These are phyloP conservation scores for Acronicta alni DNA, from an alignment of 2,888 invertebrate genomes.

Conservation along the genomic window DNA sequence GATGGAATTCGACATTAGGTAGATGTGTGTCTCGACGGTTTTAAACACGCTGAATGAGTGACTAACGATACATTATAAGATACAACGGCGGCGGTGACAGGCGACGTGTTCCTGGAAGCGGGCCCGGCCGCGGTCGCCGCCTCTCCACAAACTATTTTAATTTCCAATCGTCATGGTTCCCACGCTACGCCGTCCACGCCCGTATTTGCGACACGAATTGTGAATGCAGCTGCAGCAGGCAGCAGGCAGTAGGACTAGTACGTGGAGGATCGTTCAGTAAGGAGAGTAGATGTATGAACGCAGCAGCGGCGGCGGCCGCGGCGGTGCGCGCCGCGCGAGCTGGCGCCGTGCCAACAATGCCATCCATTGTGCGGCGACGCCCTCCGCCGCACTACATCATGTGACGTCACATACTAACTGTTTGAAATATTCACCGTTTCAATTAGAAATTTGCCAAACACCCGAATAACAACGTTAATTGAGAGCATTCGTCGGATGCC, in stretches of 20 bases:
- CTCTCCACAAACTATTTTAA: slow-evolving; percentile 12
- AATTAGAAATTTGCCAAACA: slow-evolving; percentile 76
- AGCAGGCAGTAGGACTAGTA: background rate
- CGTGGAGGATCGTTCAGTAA: slow-evolving; percentile 37
- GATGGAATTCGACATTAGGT: slow-evolving; percentile 49
- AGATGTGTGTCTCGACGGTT: slow-evolving; percentile 41
- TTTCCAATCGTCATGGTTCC: slow-evolving; percentile 26
- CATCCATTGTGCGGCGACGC: slow-evolving; percentile 56
- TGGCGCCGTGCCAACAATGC: slow-evolving; percentile 66
- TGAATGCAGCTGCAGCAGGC: slow-evolving; percentile 29
- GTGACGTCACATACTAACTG: slow-evolving; percentile 61
- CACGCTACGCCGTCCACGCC: slow-evolving; percentile 37
- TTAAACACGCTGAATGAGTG: slow-evolving; percentile 42
- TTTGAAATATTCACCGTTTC: slow-evolving; percentile 72
- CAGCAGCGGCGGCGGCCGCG: slow-evolving; percentile 15
- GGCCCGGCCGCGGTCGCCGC: slow-evolving; percentile 7
- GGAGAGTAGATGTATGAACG: slow-evolving; percentile 33
- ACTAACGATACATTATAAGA: slow-evolving; percentile 50
- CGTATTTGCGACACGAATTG: slow-evolving; percentile 6
- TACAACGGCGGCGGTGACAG: slow-evolving; percentile 19
- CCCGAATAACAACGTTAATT: slow-evolving; percentile 73
- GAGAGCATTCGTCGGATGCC: slow-evolving; percentile 71
- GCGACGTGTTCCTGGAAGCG: slow-evolving; percentile 36
- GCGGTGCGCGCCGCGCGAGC: slow-evolving; percentile 46
- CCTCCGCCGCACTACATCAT: slow-evolving; percentile 50